Conservation (phyloP, 2,113 vertebrate species). For the Lophura nycthemera region DNA sequence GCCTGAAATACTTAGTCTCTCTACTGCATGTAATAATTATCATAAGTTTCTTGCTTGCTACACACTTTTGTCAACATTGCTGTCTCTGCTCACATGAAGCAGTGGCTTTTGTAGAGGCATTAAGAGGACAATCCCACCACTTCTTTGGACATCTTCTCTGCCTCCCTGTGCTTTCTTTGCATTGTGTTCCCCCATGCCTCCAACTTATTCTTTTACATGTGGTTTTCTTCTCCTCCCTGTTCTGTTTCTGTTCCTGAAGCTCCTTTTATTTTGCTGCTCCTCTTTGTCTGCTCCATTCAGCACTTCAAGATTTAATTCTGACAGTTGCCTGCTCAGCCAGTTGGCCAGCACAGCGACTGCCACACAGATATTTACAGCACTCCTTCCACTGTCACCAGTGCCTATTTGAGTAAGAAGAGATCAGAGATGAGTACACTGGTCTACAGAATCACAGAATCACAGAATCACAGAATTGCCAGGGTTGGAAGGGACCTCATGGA, state of each 20-base stretch:
- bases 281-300: neutral
- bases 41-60: neutral
- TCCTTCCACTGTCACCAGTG: neutral
- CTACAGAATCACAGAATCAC: too few species aligned
- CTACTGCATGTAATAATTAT: neutral
- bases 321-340: neutral
- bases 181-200: neutral
- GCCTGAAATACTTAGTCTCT: neutral
- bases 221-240: neutral
- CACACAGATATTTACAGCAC: neutral
- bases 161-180: neutral
- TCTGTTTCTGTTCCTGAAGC: neutral
- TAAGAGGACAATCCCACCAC: too few species aligned
- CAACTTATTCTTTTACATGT: neutral
- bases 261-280: neutral
- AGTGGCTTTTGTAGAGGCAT: neutral
- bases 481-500: too few species aligned
- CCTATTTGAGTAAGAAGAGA: neutral
- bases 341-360: neutral
- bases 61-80: neutral
- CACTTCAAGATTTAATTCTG: neutral
- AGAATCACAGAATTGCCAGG: too few species aligned
- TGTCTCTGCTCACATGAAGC: neutral
- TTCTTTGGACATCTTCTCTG: neutral
- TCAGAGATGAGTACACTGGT: neutral